Percentiles rank a stretch among this genome's conserved stretches.
Conservation (phyloP, 2,797 vertebrate species). For the Parauchenoglanis punctatus region DNA sequence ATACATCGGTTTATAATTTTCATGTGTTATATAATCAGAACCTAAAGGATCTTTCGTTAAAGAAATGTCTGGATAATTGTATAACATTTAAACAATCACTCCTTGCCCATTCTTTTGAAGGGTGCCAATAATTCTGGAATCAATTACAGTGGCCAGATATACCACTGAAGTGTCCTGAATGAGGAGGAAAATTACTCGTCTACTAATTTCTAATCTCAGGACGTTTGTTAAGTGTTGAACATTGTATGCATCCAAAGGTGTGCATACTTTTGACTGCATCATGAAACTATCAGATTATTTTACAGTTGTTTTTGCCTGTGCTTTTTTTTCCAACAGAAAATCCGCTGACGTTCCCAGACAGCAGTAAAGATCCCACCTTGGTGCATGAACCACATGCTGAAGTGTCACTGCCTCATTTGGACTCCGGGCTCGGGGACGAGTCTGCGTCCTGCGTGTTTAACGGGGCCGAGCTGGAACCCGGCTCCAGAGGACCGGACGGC, state of each 20-base stretch:
- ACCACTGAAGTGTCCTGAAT: background rate
- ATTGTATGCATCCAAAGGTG: background rate
- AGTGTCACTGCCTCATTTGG: slow-evolving; percentile 82
- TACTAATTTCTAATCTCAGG: background rate
- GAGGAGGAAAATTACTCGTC: background rate
- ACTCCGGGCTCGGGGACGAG: slow-evolving; percentile 90
- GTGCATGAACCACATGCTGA: slow-evolving; percentile 78
- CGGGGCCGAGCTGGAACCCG: slow-evolving; percentile 81
- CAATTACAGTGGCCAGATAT: background rate
- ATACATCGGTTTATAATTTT: background rate
- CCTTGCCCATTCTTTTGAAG: background rate
- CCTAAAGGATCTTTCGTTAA: background rate
- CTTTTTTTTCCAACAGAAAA: slow-evolving; percentile 75
- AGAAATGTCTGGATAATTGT: background rate
- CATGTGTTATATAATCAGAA: background rate
- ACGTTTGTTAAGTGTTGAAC: background rate
- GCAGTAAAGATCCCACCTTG: slow-evolving; percentile 74
- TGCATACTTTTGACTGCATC: background rate
- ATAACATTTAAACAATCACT: background rate
- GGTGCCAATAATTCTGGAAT: background rate
- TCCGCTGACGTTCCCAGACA: slow-evolving; percentile 77
- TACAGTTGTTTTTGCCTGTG: slow-evolving; percentile 12
- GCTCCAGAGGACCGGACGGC: slow-evolving; percentile 71
- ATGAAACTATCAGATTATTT: background rate
- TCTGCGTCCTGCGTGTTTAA: slow-evolving; percentile 82